Base-by-base conservation (phyloP, 2,888 invertebrate species). In the Drosophila cyrtoloma region DNA sequence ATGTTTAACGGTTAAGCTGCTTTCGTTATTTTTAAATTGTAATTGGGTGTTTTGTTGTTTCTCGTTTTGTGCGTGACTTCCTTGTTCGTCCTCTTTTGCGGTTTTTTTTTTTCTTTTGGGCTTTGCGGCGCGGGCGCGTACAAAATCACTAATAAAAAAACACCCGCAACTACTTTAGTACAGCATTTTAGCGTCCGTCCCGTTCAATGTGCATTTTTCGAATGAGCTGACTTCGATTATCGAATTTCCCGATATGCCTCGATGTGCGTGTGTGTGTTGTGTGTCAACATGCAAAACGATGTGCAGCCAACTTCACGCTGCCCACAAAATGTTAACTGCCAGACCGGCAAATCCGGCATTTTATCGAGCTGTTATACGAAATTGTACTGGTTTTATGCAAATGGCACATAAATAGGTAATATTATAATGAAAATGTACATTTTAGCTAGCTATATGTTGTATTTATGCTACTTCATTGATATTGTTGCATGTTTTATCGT, bases 81-180 rank as follows among this genome's bases (percentile, higher is more conserved):
- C 77, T 81, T 62, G 64, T 81, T 78, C 82, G 71, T 80, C 65
- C 79, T 80, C 66, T 79, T 79, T 69, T 67, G 66, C 77, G 79
- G 35, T 35, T 47, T 44, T 22, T 47, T 47, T 26, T 47, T 16
- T 47, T 47, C 9, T 73, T 77, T 67, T 39, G n/a, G 56, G 62
- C 53, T 74, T 63, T 75, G 75, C 75, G 82, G 79, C 79, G 82
- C 82, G 82, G 75, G 68, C 79, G 80, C 80, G 82, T 80, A 82
- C 61, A 81, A 80, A 77, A 78, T 82, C 80, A 80, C 70, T 51
- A 71, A 57, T 64, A 57, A 74, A 73, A 62, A 73, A 73, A 73
- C 81, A 81, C 77, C 66, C 61, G 57, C 76, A 65, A 75, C 66
- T 71, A 64, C 3, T 44, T 67, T 56, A 77, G 30, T 67, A 66